A percentile compares a stretch with the other conserved stretches of the same genome.
phyloP scores from a whole-genome alignment of 2,797 vertebrate species.

The Champsocephalus esox region DNA sequence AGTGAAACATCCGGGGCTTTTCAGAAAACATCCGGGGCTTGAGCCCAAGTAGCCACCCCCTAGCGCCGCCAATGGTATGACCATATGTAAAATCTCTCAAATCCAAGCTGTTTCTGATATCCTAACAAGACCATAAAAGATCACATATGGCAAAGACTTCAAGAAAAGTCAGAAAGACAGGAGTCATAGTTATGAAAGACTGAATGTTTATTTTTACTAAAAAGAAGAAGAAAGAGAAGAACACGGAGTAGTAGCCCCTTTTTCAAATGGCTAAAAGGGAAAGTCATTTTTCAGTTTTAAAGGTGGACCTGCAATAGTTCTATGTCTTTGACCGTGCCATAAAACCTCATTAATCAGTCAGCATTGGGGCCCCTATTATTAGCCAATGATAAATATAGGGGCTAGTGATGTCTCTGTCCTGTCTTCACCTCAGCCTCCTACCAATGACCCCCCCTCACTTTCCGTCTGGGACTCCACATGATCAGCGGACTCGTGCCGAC shows the following conservation, averaged over 20 bases:
- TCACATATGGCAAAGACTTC: background rate
- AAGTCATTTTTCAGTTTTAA: constrained; percentile 19
- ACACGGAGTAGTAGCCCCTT: background rate
- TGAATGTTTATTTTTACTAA: background rate
- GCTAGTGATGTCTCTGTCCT: constrained; percentile 67
- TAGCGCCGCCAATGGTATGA: background rate
- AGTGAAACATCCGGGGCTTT: no score
- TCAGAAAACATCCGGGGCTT: no score
- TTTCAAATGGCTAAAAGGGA: background rate
- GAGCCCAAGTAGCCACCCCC: no score
- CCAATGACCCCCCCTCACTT: constrained; percentile 30
- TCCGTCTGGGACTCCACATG: constrained; percentile 40
- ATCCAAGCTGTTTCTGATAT: constrained; percentile 1
- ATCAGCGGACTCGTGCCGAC: constrained; percentile 45
- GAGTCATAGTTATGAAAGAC: background rate
- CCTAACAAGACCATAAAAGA: background rate
- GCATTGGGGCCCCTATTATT: constrained; percentile 22
- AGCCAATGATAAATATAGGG: constrained; percentile 54
- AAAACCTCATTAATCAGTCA: constrained; percentile 51
- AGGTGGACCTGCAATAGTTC: background rate
- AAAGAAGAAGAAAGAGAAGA: background rate
- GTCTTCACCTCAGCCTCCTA: constrained; percentile 21
- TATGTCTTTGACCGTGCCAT: constrained; percentile 30
- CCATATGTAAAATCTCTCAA: background rate
- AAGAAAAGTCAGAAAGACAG: background rate